Evolutionary conservation across 2,113 vertebrate species (phyloP), one percentile per base, ranked within the genome.

Genomic region (Kryptolebias marmoratus): DNA sequence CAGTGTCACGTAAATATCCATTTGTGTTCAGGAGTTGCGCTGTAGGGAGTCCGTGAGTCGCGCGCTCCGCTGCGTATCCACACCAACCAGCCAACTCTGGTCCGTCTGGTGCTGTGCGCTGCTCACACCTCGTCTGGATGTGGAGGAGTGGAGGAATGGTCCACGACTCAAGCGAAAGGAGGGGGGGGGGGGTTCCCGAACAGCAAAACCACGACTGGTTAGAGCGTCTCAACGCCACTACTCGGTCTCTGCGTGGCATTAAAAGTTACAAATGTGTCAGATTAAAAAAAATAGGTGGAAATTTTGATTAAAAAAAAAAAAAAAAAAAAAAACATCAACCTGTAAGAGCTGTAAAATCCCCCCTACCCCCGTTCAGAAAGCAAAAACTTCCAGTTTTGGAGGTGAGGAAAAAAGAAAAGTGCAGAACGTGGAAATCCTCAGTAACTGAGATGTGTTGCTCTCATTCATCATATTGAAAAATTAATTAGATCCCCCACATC

Each of bases 1-100:
- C 56, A 95, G 82, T 85, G 92, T 88, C 85, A 94, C 84, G 77
- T 94, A 83, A 84, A 92, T 84, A 93, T 95, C 95, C 95, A 95
- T 95, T 89, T 91, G 92, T 79, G 81, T 74, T 39, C 5, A 9
- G 28, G 65, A 87, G 70, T 79, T 87, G 48, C 68, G 68, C 67
- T 72, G 79, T 72, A 73, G 70, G 85, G 79, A 81, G 80, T 91
- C 86, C 87, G 64, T 67, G 69, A 65, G 77, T 52, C 49, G 71
- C 52, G 80, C 83, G 89, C 83, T 72, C 70, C 9, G 77, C 79
- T 64, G 75, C 27, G 72, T 76, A 70, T 71, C 80, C 82, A 70
- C 83, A 77, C 82, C 61, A 69, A 78, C 58, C 80, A 56, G 58
- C 39, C 81, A 58, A 55, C 86, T 84, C 77, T 11, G 80, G 65